phyloP scores from a whole-genome alignment of 2,797 vertebrate species.

The Hyperoplus immaculatus region DNA sequence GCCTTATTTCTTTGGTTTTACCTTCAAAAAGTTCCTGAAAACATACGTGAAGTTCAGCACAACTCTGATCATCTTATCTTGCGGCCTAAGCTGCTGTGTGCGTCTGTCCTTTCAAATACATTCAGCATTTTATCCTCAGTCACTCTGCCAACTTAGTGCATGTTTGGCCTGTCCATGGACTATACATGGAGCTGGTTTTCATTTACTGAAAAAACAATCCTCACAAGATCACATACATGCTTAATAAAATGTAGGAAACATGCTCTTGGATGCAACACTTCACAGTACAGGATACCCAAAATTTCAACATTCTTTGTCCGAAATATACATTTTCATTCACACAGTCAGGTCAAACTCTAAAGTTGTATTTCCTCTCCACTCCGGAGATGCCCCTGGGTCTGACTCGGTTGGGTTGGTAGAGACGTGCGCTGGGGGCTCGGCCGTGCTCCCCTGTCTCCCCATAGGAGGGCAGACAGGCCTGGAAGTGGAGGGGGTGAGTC shows the following conservation, averaged over 20 bases:
- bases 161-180: no score
- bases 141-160: no score
- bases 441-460: slow-evolving; percentile 66
- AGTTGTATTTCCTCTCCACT: slow-evolving; percentile 34
- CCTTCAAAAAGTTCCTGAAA: neutral
- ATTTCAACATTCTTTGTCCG: neutral
- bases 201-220: no score
- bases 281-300: neutral
- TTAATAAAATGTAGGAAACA: no score
- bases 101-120: neutral
- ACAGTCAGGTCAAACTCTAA: slow-evolving; percentile 2
- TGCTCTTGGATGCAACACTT: neutral
- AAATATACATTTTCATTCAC: neutral
- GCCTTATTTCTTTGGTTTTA: no score
- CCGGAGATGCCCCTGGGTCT: slow-evolving; percentile 48
- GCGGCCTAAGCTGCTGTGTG: neutral
- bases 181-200: no score
- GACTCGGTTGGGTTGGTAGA: slow-evolving; percentile 55
- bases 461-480: slow-evolving; percentile 2
- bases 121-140: neutral
- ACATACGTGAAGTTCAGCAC: neutral
- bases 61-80: neutral
- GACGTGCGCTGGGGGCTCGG: slow-evolving; percentile 73
- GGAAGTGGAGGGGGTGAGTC: slow-evolving; percentile 68
- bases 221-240: no score